Conservation (phyloP, 2,113 vertebrate genomes). For the Laticauda laticaudata region DNA sequence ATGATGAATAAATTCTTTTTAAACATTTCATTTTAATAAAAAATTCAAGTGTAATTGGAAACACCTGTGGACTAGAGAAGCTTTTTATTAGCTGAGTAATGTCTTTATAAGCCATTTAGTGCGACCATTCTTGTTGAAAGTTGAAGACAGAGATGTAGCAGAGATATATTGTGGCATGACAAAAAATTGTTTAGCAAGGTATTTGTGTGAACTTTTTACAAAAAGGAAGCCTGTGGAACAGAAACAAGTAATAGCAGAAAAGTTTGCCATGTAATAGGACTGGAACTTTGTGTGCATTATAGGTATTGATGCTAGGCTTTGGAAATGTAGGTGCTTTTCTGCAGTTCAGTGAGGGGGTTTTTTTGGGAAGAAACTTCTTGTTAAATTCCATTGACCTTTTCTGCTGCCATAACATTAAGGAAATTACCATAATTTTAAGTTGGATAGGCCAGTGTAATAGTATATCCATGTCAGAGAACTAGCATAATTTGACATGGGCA, state of each 20-base stretch:
- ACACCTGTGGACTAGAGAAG: constrained; percentile 3
- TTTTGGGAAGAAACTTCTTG: background rate
- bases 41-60: constrained; percentile 1
- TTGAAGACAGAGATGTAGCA: background rate
- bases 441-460: background rate
- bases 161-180: constrained; percentile 18
- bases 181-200: constrained; percentile 25
- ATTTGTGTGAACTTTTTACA: constrained; percentile 9
- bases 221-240: background rate
- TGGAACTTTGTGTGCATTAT: background rate
- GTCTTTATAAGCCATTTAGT: constrained; percentile 38
- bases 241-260: background rate
- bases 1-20: constrained; percentile 10
- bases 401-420: background rate
- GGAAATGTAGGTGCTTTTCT: background rate
- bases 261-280: background rate
- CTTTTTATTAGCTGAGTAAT: constrained; percentile 28
- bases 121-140: constrained; percentile 21
- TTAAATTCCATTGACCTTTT: background rate
- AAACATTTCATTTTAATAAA: constrained; percentile 18
- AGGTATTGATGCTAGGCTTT: background rate
- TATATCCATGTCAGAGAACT: background rate
- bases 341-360: background rate
- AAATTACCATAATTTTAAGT: background rate
- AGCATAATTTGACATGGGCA: background rate